Percentiles rank a stretch among this genome's conserved stretches.
These are phyloP conservation scores for Cataglyphis livida DNA, from an alignment of 2,888 invertebrate species.

Conservation along the genomic window DNA sequence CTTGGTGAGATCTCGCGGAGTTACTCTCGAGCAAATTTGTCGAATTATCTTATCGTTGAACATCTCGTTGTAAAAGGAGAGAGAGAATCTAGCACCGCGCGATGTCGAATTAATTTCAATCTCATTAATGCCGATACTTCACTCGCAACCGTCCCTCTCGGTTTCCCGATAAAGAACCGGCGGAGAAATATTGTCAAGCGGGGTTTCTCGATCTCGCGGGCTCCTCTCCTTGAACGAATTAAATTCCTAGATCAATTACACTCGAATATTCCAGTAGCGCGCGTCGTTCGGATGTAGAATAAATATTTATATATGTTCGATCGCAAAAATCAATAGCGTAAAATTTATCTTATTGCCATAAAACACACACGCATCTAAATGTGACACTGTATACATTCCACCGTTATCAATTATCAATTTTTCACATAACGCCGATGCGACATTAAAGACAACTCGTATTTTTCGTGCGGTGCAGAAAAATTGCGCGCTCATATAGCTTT, in stretches of 20 bases:
- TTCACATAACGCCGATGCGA: neutral
- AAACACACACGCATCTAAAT: neutral
- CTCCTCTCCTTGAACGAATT: slow-evolving; percentile 65
- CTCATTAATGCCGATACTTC: slow-evolving; percentile 76
- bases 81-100: slow-evolving; percentile 46
- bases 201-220: slow-evolving; percentile 46
- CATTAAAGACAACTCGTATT: neutral
- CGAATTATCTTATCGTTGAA: slow-evolving; percentile 75
- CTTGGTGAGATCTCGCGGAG: slow-evolving; percentile 41
- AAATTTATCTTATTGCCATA: neutral
- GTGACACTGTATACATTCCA: neutral
- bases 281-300: neutral
- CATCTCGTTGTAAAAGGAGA: slow-evolving; percentile 58
- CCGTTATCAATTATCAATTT: neutral
- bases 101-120: slow-evolving; percentile 77
- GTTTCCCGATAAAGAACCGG: slow-evolving; percentile 69
- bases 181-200: slow-evolving; percentile 69
- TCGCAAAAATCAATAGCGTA: neutral
- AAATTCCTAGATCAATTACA: slow-evolving; percentile 67
- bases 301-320: slow-evolving; percentile 9
- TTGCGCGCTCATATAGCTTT: neutral
- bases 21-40: slow-evolving; percentile 73
- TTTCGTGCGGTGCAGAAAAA: neutral
- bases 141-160: slow-evolving; percentile 60
- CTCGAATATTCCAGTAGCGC: slow-evolving; percentile 36